Base-by-base conservation (phyloP, 2,888 invertebrate species). In the Archips crataeganus region DNA sequence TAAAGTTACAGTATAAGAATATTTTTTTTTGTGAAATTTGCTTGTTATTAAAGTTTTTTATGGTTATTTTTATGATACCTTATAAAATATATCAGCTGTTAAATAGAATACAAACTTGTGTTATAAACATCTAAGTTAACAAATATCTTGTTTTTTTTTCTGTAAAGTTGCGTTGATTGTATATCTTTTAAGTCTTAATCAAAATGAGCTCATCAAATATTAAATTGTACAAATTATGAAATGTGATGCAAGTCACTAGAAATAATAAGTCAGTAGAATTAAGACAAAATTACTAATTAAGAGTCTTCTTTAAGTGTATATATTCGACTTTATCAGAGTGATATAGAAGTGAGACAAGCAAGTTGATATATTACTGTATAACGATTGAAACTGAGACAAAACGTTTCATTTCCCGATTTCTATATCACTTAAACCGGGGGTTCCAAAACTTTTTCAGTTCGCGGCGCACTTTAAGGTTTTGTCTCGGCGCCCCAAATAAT, bases 181-280 rank as follows among this genome's bases (percentile, higher is more conserved):
- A 6, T 39, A 39, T 39, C 39, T 39, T 39, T n/a, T 23, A 54
- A 23, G 23, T 23, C 9, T 9, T 23, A 9, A 9, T 23, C 15
- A 32, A 57, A 32, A 2, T 57, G 11, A 32, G 32, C 57, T 57
- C 57, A 32, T 57, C 57, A 32, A 57, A 39, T 39, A 39, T 3
- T 57, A 57, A 57, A 57, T 57, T 57, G 57, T 57, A 57, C 57
- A 57, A 57, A 57, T 11, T 32, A 57, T 32, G 32, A 32, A 3
- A 23, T 57, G 57, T 32, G 32, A 57, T 32, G 32, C 11, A 57
- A 57, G 32, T 32, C 13, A 32, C 32, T 57, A 32, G 32, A 57
- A 47, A 63, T n/a, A 45, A 32, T 47, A 63, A 63, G 5, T n/a
- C 45, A 47, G 15, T 13, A 32, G 3, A 11, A 45, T 32, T 57